These are phyloP conservation scores for Atethmia centrago DNA, from an alignment of 2,888 invertebrate species.

Conservation along the genomic window DNA sequence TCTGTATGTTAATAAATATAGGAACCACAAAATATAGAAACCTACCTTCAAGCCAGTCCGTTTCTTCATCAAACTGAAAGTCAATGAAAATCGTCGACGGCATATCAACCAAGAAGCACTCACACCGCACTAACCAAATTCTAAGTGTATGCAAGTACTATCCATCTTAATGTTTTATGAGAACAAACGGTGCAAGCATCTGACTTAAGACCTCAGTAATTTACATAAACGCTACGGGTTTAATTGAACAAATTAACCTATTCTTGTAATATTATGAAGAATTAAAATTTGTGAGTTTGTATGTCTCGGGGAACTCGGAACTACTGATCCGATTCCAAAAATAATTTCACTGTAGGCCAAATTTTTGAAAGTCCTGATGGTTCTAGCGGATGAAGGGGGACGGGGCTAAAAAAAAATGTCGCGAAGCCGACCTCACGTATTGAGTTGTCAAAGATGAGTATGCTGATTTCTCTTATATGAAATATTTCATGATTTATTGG, in stretches of 20 bases:
- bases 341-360: no score
- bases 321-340: neutral
- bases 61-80: slow-evolving; percentile 1
- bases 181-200: neutral
- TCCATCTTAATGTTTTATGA: neutral
- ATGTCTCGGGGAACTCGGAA: neutral
- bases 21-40: neutral
- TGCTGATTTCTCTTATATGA: neutral
- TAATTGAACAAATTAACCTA: slow-evolving; percentile 8
- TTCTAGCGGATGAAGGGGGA: neutral
- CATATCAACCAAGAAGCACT: slow-evolving; percentile 10
- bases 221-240: neutral
- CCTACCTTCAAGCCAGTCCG: slow-evolving; percentile 30
- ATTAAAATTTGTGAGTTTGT: neutral
- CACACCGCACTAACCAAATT: neutral
- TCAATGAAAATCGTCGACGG: neutral
- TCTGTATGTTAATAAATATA: neutral
- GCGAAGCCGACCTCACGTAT: no score
- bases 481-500: neutral
- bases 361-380: no score
- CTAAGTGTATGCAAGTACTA: neutral
- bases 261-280: neutral
- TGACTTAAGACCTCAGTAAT: slow-evolving; percentile 2
- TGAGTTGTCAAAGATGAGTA: neutral
- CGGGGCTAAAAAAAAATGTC: neutral